These are phyloP conservation scores for Chaetodon trifasciatus DNA, from an alignment of 2,797 vertebrate genomes.

Conservation along the genomic window DNA sequence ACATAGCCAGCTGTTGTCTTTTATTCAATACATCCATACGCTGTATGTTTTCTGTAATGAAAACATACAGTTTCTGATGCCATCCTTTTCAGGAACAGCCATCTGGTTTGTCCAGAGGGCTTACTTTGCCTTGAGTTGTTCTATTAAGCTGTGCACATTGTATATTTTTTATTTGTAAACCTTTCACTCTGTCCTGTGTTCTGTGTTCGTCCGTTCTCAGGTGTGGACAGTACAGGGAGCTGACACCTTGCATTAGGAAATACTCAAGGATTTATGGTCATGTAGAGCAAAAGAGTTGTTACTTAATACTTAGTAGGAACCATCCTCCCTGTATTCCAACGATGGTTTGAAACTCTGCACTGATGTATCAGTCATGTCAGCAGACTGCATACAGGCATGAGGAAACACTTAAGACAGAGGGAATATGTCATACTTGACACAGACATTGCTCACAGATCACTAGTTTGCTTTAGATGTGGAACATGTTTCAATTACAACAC, in stretches of 20 bases:
- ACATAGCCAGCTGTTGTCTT: constrained; percentile 70
- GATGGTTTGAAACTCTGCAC: constrained; percentile 35
- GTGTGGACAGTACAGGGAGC: constrained; percentile 78
- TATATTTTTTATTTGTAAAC: constrained; percentile 60
- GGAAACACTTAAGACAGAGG: background rate
- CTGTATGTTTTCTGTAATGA: constrained; percentile 66
- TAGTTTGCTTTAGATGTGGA: constrained; percentile 40
- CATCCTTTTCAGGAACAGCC: constrained; percentile 76
- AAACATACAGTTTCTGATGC: constrained; percentile 67
- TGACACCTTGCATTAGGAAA: constrained; percentile 61
- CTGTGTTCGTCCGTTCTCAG: constrained; percentile 74
- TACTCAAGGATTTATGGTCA: constrained; percentile 63
- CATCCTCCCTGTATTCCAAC: constrained; percentile 22
- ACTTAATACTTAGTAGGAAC: constrained; percentile 26
- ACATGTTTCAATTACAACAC: constrained; percentile 10
- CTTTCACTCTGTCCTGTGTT: constrained; percentile 55
- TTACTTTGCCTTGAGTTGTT: constrained; percentile 76
- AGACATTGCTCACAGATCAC: constrained; percentile 31
- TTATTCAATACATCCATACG: constrained; percentile 66
- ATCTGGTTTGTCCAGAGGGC: constrained; percentile 65
- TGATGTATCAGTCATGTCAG: constrained; percentile 37
- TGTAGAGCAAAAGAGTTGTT: constrained; percentile 30
- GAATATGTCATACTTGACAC: constrained; percentile 11
- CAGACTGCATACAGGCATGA: constrained; percentile 20
- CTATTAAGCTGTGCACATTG: constrained; percentile 59